Conservation (phyloP, 2,888 invertebrate genomes). For the Philereme vetulata region DNA sequence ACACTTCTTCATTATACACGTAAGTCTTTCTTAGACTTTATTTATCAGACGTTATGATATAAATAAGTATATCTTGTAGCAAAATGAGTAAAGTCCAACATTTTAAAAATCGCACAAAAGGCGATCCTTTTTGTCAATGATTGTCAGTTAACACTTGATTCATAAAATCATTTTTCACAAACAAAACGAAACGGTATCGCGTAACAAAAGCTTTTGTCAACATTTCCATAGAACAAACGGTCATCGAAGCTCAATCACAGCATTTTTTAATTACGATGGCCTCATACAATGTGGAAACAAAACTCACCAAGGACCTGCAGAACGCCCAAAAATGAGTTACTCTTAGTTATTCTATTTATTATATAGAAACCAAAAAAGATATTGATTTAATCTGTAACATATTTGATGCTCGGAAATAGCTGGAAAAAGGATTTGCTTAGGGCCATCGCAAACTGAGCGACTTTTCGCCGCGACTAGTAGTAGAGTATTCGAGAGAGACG, state of each 20-base stretch:
- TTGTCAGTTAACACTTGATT: constrained; percentile 4
- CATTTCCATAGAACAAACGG: constrained; percentile 12
- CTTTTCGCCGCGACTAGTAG: too few relatives aligned
- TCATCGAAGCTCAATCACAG: constrained; percentile 26
- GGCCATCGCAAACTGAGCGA: too few relatives aligned
- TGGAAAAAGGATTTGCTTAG: neutral
- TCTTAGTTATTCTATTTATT: neutral
- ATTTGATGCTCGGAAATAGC: neutral
- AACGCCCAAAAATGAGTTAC: constrained; percentile 1
- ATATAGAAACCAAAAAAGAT: neutral
- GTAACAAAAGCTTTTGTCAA: constrained; percentile 21
- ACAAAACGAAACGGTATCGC: constrained; percentile 16
- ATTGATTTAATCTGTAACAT: neutral
- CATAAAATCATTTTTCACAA: constrained; percentile 18
- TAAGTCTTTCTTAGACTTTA: too few relatives aligned
- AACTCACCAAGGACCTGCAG: constrained; percentile 9
- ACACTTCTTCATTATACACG: too few relatives aligned
- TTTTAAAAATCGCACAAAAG: too few relatives aligned
- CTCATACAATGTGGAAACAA: constrained; percentile 16
- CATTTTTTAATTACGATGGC: constrained; percentile 20
- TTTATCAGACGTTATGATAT: too few relatives aligned
- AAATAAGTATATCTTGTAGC: too few relatives aligned
- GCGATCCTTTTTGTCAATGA: too few relatives aligned
- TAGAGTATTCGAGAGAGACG: too few relatives aligned
- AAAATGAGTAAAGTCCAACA: too few relatives aligned